phyloP scores from a whole-genome alignment of 2,113 vertebrate genomes.

The Labrus mixtus region DNA sequence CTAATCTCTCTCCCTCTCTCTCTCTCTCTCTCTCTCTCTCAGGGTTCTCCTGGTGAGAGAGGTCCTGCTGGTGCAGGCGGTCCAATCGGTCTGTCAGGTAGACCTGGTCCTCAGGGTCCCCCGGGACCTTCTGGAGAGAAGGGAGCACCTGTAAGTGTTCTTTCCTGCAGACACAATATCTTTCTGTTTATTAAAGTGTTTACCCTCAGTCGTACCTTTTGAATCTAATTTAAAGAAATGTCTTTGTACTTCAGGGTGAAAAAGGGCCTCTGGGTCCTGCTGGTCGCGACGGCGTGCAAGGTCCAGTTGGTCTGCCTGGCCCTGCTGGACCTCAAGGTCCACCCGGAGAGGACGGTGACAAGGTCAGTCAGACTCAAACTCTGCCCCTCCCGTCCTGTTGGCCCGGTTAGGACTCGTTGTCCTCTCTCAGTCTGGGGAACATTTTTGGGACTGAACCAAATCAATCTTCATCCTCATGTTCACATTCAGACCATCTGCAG shows the following conservation, averaged over 20 bases:
- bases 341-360: slow-evolving; percentile 98
- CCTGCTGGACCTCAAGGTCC: slow-evolving; percentile 95
- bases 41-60: slow-evolving; percentile 97
- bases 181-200: not conserved
- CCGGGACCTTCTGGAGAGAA: slow-evolving; percentile 97
- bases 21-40: not conserved
- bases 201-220: slow-evolving; percentile 1
- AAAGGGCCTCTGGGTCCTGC: slow-evolving; percentile 96
- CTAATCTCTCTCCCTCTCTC: not conserved
- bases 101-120: slow-evolving; percentile 94
- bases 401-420: slow-evolving; percentile 13
- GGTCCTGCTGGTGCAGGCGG: slow-evolving; percentile 93
- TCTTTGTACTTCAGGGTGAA: slow-evolving; percentile 88
- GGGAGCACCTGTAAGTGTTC: slow-evolving; percentile 92
- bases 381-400: not conserved
- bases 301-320: slow-evolving; percentile 96
- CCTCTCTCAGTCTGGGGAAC: not conserved
- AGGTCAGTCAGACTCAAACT: slow-evolving; percentile 82
- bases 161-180: not conserved
- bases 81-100: slow-evolving; percentile 93
- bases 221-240: slow-evolving; percentile 24
- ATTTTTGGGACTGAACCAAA: slow-evolving; percentile 15
- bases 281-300: slow-evolving; percentile 95
- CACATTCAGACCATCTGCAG: slow-evolving; percentile 60
- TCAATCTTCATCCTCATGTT: slow-evolving; percentile 64